Base-by-base conservation (phyloP, 2,113 vertebrate genomes). In the Nothobranchius kuhntae region DNA sequence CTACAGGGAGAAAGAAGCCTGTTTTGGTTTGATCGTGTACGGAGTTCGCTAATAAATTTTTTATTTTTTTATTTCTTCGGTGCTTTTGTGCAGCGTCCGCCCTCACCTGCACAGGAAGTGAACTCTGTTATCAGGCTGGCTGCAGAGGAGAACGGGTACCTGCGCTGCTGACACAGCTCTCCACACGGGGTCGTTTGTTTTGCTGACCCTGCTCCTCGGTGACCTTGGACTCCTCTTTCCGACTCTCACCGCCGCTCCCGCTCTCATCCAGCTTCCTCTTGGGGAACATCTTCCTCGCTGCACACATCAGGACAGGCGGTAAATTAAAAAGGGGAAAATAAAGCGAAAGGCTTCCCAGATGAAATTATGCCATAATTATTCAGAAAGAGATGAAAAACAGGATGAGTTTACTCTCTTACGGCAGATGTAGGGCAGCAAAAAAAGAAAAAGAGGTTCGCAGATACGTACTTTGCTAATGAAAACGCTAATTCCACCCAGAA, bases 221-320 rank as follows among this genome's bases (percentile, higher is more conserved):
- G 26, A 65, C 36, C 51, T 68, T 73, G 0, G 36, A 35, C 9
- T 87, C 88, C 5, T 86, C 84, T 40, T 84, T 84, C 15, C 30
- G 68, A 21, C 52, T 73, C 53, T 89, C 85, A 1, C 67, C 66
- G 73, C 75, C 26, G 50, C 82, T 64, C 30, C 26, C 15, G 52
- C 74, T 74, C 9, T 90, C 85, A 1, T 90, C 76, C 10, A 94
- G 82, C 72, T 93, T 94, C 65, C 94, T 93, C 83, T 96, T 96
- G 0, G 94, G 92, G 51, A 96, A 86, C 87, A 94, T 94, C 77
- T 97, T 97, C 71, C 95, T 94, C 14, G 95, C 95, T 96, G 77
- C 68, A 60, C n/a, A 71, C 35, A 9, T 57, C 54, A 42, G 48
- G 30, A 72, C 17, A 48, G 55, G 9, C 30, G 47, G 60, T 74